Evolutionary conservation across 2,888 invertebrate species (phyloP).

Genomic region (Meteorus colon): DNA sequence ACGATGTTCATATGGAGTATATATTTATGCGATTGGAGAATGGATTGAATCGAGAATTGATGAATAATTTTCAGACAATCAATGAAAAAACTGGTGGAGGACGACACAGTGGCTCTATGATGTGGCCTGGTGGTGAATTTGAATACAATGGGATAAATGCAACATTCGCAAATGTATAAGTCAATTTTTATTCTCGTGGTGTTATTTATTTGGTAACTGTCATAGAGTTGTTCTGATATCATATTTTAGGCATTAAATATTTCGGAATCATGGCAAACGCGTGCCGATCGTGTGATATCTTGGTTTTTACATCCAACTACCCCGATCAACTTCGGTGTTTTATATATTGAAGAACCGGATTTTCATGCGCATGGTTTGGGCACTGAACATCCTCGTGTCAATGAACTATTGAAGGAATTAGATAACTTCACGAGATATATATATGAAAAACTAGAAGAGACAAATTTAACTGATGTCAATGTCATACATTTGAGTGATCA

Average conservation of each 20-base stretch:
- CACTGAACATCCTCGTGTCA: constrained; percentile 73
- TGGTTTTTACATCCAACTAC: constrained; percentile 77
- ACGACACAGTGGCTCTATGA: constrained; percentile 79
- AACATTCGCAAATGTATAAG: constrained; percentile 69
- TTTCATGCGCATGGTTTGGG: constrained; percentile 78
- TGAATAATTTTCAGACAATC: constrained; percentile 73
- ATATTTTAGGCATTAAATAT: constrained; percentile 64
- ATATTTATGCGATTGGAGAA: too few relatives aligned
- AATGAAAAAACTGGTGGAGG: constrained; percentile 75
- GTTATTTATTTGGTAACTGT: neutral
- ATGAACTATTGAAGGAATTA: constrained; percentile 72
- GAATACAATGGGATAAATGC: constrained; percentile 75
- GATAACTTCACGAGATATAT: constrained; percentile 78
- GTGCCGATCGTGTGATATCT: constrained; percentile 76
- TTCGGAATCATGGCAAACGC: constrained; percentile 73
- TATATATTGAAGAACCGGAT: constrained; percentile 85
- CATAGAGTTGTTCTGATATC: constrained; percentile 23
- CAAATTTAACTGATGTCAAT: constrained; percentile 77
- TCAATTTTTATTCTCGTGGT: constrained; percentile 24
- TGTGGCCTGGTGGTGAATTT: constrained; percentile 82
- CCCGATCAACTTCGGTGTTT: constrained; percentile 81
- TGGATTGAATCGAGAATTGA: neutral
- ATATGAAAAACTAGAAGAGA: constrained; percentile 74
- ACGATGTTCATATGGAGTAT: neutral
- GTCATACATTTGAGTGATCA: constrained; percentile 84